These are phyloP conservation scores for Xyrauchen texanus DNA, from an alignment of 2,113 vertebrate species.

Conservation along the genomic window DNA sequence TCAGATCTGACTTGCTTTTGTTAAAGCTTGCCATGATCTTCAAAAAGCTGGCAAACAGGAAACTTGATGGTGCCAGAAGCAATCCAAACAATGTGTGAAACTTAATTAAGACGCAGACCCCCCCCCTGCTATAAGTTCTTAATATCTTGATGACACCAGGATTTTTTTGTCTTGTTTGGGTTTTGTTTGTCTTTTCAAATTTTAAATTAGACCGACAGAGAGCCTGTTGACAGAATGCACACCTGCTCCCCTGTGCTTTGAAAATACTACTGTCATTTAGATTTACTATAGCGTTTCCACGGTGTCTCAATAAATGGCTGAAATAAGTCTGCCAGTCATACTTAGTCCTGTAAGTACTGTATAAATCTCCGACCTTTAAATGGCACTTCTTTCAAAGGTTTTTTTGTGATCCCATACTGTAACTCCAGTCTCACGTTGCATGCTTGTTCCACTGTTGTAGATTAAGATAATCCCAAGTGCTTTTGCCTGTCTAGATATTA, in stretches of 20 bases:
- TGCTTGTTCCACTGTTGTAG: slow-evolving; percentile 13
- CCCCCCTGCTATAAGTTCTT: slow-evolving; percentile 8
- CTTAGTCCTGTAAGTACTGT: slow-evolving; percentile 28
- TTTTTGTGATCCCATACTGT: slow-evolving; percentile 12
- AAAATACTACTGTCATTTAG: slow-evolving; percentile 16
- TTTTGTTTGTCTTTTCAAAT: background rate
- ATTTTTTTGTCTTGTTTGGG: slow-evolving; percentile 19
- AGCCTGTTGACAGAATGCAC: background rate
- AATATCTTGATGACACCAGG: slow-evolving; percentile 14
- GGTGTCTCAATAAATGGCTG: slow-evolving; percentile 28
- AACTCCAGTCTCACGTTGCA: slow-evolving; percentile 13
- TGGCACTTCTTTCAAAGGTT: slow-evolving; percentile 39
- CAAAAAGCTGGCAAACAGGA: slow-evolving; percentile 12
- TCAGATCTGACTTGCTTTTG: slow-evolving; percentile 22
- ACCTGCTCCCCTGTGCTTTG: slow-evolving; percentile 18
- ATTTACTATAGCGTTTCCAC: slow-evolving; percentile 25
- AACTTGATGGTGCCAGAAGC: slow-evolving; percentile 10
- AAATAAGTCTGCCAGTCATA: slow-evolving; percentile 37
- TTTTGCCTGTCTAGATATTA: slow-evolving; percentile 43
- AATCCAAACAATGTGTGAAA: slow-evolving; percentile 32
- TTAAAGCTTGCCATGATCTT: slow-evolving; percentile 20
- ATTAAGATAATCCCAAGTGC: slow-evolving; percentile 13
- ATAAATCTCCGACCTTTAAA: slow-evolving; percentile 39
- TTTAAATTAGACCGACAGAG: background rate
- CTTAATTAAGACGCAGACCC: slow-evolving; percentile 30